phyloP scores from a whole-genome alignment of 2,888 invertebrate genomes.

The Leucophora obtusa region DNA sequence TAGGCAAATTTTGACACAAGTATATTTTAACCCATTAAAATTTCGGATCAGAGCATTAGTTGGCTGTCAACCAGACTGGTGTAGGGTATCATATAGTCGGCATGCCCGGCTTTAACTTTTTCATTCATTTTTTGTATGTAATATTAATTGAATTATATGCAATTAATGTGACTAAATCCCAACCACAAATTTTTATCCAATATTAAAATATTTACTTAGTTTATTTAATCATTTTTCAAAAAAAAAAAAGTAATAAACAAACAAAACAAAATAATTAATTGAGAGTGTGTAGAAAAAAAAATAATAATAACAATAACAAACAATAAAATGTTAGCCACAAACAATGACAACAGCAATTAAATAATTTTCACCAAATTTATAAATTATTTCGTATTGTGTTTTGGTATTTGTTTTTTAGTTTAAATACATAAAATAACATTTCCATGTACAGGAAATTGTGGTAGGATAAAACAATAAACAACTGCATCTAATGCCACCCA shows the following conservation, averaged over 20 bases:
- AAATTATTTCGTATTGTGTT: constrained; percentile 11
- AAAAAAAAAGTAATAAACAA: background rate
- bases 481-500: constrained; percentile 4
- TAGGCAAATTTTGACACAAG: too few relatives aligned
- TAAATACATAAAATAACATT: constrained; percentile 34
- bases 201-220: constrained; percentile 45
- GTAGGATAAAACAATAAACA: constrained; percentile 13
- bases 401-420: constrained; percentile 34
- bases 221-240: background rate
- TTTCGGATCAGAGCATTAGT: too few relatives aligned
- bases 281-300: constrained; percentile 29
- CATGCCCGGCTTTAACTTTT: too few relatives aligned
- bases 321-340: constrained; percentile 38
- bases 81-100: too few relatives aligned
- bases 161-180: background rate
- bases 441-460: constrained; percentile 3
- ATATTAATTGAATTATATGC: background rate
- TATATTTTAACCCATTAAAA: too few relatives aligned
- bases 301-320: constrained; percentile 5
- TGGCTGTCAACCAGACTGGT: too few relatives aligned
- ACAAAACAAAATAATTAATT: constrained; percentile 44
- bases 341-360: background rate
- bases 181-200: constrained; percentile 14
- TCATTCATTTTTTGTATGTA: too few relatives aligned
- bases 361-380: constrained; percentile 8